Conservation (phyloP, 2,888 invertebrate species). For the Drosophila histrio region DNA sequence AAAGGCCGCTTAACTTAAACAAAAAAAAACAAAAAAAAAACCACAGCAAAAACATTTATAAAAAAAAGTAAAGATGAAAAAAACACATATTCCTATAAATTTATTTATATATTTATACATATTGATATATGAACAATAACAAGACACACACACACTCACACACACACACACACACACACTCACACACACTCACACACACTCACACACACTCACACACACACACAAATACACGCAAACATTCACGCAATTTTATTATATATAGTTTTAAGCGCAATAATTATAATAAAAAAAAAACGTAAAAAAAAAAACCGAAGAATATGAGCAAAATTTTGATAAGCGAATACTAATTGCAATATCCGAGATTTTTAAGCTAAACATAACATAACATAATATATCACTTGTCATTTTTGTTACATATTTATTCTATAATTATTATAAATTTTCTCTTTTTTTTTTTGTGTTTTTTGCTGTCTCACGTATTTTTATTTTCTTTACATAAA, state of each 20-base stretch:
- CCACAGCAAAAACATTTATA: slow-evolving; percentile 17
- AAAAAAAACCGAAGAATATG: slow-evolving; percentile 26
- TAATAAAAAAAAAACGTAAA: slow-evolving; percentile 29
- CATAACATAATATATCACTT: slow-evolving; percentile 23
- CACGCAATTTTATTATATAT: slow-evolving; percentile 73
- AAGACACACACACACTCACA: slow-evolving; percentile 45
- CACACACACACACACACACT: slow-evolving; percentile 17
- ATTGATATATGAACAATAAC: slow-evolving; percentile 54
- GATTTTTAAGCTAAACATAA: slow-evolving; percentile 47
- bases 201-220: slow-evolving; percentile 13
- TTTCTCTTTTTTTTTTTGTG: slow-evolving; percentile 34
- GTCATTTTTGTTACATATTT: slow-evolving; percentile 60
- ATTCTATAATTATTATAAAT: slow-evolving; percentile 33
- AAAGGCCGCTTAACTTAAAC: slow-evolving; percentile 51
- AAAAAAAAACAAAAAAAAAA: slow-evolving; percentile 15
- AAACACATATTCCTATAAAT: slow-evolving; percentile 76
- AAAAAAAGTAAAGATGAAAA: slow-evolving; percentile 28
- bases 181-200: slow-evolving; percentile 36
- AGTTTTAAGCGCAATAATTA: slow-evolving; percentile 51
- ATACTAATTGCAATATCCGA: slow-evolving; percentile 47
- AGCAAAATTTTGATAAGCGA: slow-evolving; percentile 40
- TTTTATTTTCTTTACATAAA: slow-evolving; percentile 34
- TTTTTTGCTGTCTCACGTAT: slow-evolving; percentile 30
- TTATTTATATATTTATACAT: slow-evolving; percentile 76
- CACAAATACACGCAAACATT: slow-evolving; percentile 31